A percentile compares a stretch with the other conserved stretches of the same genome.
Conservation (phyloP, 1,140 invertebrate species). For the Episyrphus balteatus region DNA sequence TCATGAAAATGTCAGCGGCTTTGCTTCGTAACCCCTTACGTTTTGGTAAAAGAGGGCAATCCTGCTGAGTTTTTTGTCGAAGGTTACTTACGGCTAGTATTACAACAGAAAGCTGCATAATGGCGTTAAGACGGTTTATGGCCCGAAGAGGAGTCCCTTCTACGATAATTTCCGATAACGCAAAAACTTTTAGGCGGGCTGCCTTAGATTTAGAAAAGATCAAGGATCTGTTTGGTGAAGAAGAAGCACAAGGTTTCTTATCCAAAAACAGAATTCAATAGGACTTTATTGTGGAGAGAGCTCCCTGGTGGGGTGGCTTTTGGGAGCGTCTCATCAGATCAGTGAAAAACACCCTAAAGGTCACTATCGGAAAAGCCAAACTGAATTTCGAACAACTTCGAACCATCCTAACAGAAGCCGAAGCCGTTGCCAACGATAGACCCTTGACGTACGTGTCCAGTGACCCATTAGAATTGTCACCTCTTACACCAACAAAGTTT, state of each 20-base stretch:
- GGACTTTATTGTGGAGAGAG: conserved; percentile 35
- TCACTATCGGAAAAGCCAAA: background rate
- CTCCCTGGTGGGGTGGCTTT: conserved; percentile 25
- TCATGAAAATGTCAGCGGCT: too few relatives aligned
- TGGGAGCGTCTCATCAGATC: conserved; percentile 32
- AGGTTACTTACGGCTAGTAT: too few relatives aligned
- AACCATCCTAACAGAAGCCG: background rate
- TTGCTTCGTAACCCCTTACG: too few relatives aligned
- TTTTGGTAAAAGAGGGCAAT: too few relatives aligned
- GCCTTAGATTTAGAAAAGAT: background rate
- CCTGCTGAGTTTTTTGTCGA: too few relatives aligned
- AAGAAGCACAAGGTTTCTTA: background rate
- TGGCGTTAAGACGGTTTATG: conserved; percentile 24
- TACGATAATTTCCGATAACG: conserved; percentile 36
- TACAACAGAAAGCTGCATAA: conserved; percentile 18
- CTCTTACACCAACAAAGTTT: background rate
- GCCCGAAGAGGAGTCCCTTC: conserved; percentile 22
- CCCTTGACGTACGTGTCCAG: background rate
- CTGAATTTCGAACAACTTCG: background rate
- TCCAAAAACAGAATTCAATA: conserved; percentile 19
- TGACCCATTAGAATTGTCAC: background rate
- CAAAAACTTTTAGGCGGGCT: conserved; percentile 25
- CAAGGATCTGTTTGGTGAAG: background rate
- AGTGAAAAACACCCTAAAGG: conserved; percentile 4
- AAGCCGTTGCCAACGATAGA: background rate